Base-by-base conservation (phyloP, 2,888 invertebrate genomes). In the Linhomoeus sp. region DNA sequence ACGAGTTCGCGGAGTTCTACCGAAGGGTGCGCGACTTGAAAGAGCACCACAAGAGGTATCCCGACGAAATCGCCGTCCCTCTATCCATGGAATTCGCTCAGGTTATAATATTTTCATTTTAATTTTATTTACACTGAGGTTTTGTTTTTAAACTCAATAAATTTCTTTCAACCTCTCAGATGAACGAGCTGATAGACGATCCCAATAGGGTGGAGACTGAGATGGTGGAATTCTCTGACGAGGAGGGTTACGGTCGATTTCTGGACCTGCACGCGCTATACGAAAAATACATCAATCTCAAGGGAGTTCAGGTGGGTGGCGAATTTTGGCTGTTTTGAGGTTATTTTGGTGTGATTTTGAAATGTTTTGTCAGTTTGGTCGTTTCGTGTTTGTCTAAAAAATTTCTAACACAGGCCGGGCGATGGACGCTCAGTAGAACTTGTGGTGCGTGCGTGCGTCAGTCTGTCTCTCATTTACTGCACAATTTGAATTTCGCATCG, bases 1-100 rank as follows among this genome's bases (percentile, higher is more conserved):
- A 97, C 72, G 97, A 97, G 66, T 94, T 97, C 67, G 81, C 81
- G 52, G 97, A 97, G 66, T 99, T 97, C 68, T 94, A 97, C 67
- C 77, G 79, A 1, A 75, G 94, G 36, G 72, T 97, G 15, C 88
- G 90, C 64, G 79, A 80, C 55, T 85, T 97, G 47, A 90, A 90
- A 67, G 92, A 94, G 58, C 92, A 92, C 64, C 90, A 97, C 64
- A 43, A 57, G 43, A 50, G 55, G 37, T 56, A 57, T 44, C 60
- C 61, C 5, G 60, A 60, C 47, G 62, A 63, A 47, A 81, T 85
- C 45, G 81, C 84, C 68, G 80, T 92, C 3, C 94, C 97, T 1
- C 82, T 97, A 77, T 88, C 92, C 0, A 80, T 92, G 0, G 97
- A 99, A 65, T 97, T 94, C 72, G 54, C 59, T 49, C 52, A 46